Conservation (phyloP, 2,113 vertebrate species). For the Tachycineta bicolor region DNA sequence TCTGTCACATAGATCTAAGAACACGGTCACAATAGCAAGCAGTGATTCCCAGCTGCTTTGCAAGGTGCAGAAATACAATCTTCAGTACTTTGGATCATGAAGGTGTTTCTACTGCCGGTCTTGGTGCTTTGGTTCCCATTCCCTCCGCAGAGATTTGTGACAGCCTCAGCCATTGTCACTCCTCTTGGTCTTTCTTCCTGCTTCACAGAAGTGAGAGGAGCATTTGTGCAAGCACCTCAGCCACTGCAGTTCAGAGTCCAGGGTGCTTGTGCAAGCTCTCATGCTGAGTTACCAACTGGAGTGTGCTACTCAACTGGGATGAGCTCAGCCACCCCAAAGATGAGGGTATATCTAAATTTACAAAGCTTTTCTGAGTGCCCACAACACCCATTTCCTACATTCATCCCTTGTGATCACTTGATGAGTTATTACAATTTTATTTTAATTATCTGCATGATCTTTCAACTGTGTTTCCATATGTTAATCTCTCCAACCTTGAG, state of each 20-base stretch:
- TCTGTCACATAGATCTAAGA: neutral
- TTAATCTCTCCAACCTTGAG: neutral
- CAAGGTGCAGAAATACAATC: neutral
- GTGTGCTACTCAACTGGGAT: accelerated
- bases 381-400: neutral
- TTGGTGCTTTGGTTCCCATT: accelerated
- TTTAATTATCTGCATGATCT: neutral
- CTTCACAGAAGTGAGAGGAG: neutral
- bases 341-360: neutral
- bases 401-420: neutral
- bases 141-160: neutral
- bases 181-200: neutral
- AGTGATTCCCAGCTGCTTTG: neutral
- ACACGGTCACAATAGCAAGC: neutral
- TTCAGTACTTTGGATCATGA: neutral
- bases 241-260: neutral
- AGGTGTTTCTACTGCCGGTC: neutral
- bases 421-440: neutral
- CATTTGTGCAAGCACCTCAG: neutral
- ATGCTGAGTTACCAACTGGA: neutral
- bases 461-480: neutral
- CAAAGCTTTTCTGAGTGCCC: neutral
- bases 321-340: neutral
- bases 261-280: neutral
- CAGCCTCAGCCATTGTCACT: neutral